Conservation (phyloP, 2,797 vertebrate species). For the Enteromius unitaeniatus region DNA sequence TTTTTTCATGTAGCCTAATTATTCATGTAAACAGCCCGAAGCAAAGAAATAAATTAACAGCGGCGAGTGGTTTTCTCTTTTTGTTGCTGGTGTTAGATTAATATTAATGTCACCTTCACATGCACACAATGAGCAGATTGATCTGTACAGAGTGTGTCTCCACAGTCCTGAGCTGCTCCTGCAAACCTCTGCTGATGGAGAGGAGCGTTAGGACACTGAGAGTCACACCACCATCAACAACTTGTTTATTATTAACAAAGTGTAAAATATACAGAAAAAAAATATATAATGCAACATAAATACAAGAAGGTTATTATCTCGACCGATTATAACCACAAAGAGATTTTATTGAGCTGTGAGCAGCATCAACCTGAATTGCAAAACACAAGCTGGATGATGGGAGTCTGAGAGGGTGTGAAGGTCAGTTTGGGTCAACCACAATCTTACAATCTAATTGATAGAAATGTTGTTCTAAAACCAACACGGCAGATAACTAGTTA, state of each 20-base stretch:
- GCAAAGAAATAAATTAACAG: background rate
- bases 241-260: background rate
- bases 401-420: background rate
- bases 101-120: constrained; percentile 5
- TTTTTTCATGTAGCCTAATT: background rate
- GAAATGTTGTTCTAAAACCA: background rate
- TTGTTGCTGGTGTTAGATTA: background rate
- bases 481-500: background rate
- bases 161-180: background rate
- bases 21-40: background rate
- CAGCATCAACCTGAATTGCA: background rate
- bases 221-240: background rate
- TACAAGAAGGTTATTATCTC: background rate
- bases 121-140: background rate
- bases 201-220: background rate
- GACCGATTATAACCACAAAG: background rate
- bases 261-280: background rate
- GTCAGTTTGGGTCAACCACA: background rate
- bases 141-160: background rate
- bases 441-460: background rate
- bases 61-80: background rate
- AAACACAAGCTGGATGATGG: background rate
- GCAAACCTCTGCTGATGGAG: background rate
- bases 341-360: background rate
- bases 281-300: background rate